Percentiles rank a stretch among this genome's conserved stretches.
Evolutionary conservation across 92 coral and sea anemone species (phyloP).

Genomic region (Palythoa caribaeorum): DNA sequence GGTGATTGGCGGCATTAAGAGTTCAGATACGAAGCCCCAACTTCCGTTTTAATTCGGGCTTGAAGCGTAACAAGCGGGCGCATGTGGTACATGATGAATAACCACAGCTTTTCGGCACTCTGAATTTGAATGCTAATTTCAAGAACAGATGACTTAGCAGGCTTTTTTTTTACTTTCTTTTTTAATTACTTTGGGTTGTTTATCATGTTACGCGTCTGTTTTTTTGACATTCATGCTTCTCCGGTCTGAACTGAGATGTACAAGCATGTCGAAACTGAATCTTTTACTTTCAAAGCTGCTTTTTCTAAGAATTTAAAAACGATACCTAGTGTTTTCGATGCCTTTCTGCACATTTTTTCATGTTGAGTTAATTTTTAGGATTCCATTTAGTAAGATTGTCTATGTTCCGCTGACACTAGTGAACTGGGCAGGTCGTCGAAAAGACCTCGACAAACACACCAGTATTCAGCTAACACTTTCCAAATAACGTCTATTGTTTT

Average conservation of each 20-base stretch:
- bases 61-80: neutral
- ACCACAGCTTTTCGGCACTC: slow-evolving; percentile 17
- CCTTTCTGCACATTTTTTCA: neutral
- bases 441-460: neutral
- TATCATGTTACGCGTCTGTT: no score
- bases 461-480: neutral
- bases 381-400: neutral
- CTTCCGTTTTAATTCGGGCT: slow-evolving; percentile 21
- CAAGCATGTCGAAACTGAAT: neutral
- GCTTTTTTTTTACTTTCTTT: neutral
- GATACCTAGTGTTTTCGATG: neutral
- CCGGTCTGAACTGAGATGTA: neutral
- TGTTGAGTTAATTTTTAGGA: neutral
- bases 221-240: neutral
- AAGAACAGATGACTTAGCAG: neutral
- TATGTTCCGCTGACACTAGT: neutral
- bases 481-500: neutral
- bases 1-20: neutral
- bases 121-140: neutral
- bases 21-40: neutral
- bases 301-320: neutral
- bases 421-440: neutral
- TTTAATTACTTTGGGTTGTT: neutral
- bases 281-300: neutral
- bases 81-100: slow-evolving; percentile 4